Evolutionary conservation across 2,797 vertebrate species (phyloP), one percentile per base, ranked within the genome.

Genomic region (Siniperca scherzeri): DNA sequence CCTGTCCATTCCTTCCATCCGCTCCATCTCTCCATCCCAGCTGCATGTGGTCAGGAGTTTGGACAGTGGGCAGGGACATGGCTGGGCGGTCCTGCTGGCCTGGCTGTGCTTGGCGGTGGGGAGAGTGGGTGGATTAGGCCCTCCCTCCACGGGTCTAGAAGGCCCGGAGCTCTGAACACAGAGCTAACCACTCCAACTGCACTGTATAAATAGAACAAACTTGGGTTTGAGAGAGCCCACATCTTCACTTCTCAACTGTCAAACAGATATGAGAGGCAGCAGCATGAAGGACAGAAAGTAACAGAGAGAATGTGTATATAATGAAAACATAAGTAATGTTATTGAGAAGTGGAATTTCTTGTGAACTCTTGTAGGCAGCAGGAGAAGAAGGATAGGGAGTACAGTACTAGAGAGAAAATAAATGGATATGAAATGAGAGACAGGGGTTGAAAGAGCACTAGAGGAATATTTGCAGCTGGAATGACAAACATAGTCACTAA

Each of bases 171-270:
- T 74, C 87, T 74, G 78, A 88, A 82, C 42, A 40, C 87, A 87
- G 73, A 57, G 74, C 87, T 90, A 92, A 93, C 90, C 92, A 4
- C 87, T 85, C 85, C 65, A 74, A 89, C 83, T 87, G 77, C 83
- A 57, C 73, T 33, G 82, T 91, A 95, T 92, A 94, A 94, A 94
- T 92, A 95, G 93, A 89, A 84, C 48, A 74, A 88, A 81, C 82
- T 82, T 85, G 77, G 91, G 89, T 92, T 92, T 89, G 81, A 89
- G 70, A 77, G 55, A 88, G 77, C 53, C 80, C 92, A 88, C 87
- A 91, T 86, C 83, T 87, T 86, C 36, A 67, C 66, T 65, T 88
- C 68, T 84, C 61, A 46, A 55, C 79, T 82, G 79, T 85, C 83
- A 82, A 36, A 73, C 64, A 84, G 75, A 89, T 33, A 79, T 55